Evolutionary conservation across 2,797 vertebrate genomes (phyloP), one percentile per base, ranked within the genome.

Genomic region (Manis crassicaudata): DNA sequence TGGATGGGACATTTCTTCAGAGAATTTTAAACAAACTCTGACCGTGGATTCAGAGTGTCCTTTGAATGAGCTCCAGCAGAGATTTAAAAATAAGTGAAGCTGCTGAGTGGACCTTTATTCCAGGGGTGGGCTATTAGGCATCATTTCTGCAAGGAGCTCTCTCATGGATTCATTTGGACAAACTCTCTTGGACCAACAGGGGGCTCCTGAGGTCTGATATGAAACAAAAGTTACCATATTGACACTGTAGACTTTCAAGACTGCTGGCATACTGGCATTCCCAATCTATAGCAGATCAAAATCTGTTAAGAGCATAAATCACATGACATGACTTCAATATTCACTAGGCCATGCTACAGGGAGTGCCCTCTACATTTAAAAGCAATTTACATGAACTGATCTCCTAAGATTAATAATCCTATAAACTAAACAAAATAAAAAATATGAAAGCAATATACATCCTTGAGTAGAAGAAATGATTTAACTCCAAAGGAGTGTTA

Each of bases 391-490:
- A 65, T 68, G 91, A 85, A 56, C 27, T 87, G 12, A 56, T 25
- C 32, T 76, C 70, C 35, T 90, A 83, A 87, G 62, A 79, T 80
- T 94, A 96, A 81, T 4, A 3, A 88, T 43, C 7, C 11, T 46
- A 82, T 67, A 84, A 90, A 77, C 29, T 40, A 93, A 92, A 88
- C 58, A 43, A 89, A 92, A n/a, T 46, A 60, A 84, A 86, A 73
- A 81, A 29, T 80, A 46, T 32, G 21, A 68, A 95, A 73, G 12
- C 1, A 16, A 3, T 77, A 17, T 73, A 68, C 77, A 73, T 72
- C 23, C 13, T 92, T 63, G 50, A 95, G 32, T 16, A 89, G 65
- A 63, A 88, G 32, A 95, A 81, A 63, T 77, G 52, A 70, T 35
- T 4, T 35, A 84, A 52, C 13, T 58, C n/a, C 13, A 52, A 50